Percentiles rank a stretch among this genome's conserved stretches.
These are phyloP conservation scores for Hermodice carunculata DNA, from an alignment of 2,888 invertebrate genomes.

Conservation along the genomic window DNA sequence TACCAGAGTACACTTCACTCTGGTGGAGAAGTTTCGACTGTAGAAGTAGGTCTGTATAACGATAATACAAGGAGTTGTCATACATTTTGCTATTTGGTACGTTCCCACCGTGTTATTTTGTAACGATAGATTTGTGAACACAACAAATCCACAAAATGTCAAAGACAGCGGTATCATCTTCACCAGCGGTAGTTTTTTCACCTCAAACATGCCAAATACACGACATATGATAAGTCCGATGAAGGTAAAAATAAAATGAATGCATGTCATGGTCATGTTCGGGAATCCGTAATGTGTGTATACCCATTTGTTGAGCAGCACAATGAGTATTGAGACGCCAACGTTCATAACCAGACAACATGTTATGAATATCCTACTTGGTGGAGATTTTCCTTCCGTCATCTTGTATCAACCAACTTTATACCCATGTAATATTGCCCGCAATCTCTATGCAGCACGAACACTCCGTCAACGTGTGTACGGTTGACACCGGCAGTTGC, in stretches of 20 bases:
- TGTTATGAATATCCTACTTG: no score
- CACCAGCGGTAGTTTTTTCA: constrained; percentile 67
- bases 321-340: constrained; percentile 72
- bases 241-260: constrained; percentile 72
- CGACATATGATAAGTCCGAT: constrained; percentile 62
- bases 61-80: constrained; percentile 75
- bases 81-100: constrained; percentile 74
- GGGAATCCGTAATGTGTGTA: constrained; percentile 74
- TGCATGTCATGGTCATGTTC: constrained; percentile 74
- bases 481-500: no score
- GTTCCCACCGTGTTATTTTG: constrained; percentile 75
- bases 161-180: constrained; percentile 73
- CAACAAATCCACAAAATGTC: no score
- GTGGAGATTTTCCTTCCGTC: no score
- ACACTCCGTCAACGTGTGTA: no score
- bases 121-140: constrained; percentile 74
- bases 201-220: background rate
- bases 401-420: no score
- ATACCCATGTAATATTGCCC: no score
- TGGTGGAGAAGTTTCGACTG: constrained; percentile 69
- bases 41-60: constrained; percentile 73
- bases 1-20: constrained; percentile 72
- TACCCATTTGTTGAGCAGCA: constrained; percentile 75
- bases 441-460: no score
- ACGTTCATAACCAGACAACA: constrained; percentile 70